Evolutionary conservation across 2,113 vertebrate species (phyloP), one percentile per base, ranked within the genome.

Genomic region (Aix galericulata): DNA sequence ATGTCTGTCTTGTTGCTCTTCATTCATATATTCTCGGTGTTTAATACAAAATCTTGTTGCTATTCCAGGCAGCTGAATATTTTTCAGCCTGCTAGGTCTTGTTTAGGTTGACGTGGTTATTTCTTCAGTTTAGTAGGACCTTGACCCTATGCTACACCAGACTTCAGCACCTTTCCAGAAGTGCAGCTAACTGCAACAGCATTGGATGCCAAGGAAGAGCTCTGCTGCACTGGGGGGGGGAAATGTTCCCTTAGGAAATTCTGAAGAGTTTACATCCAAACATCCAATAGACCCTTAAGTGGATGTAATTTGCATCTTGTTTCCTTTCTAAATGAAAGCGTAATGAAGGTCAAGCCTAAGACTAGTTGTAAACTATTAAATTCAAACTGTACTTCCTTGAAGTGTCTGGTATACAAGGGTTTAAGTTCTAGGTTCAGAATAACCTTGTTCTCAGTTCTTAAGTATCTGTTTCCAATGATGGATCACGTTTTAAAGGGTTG

Each of bases 1-100:
- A 96, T 52, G 50, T 91, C 98, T 97, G 96, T 96, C 88, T 96
- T 96, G 76, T 96, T 87, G 93, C 91, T 95, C 53, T 69, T 97
- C 73, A 31, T 96, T 96, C 59, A 17, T 74, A 67, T 40, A 16
- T 23, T 85, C 53, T 89, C 55, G 67, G 66, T 22, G 10, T 44
- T 71, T 38, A 15, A 34, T 53, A 42, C 23, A 36, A 38, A 48
- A 48, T 48, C 13, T 59, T 69, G 0, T 1, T 64, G n/a, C 63
- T 48, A 1, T 34, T 74, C 71, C 48, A 82, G 32, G 50, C 17
- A 25, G 52, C 60, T 55, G 52, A 20, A 14, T 31, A 34, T 15
- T 9, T 71, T 13, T 56, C 60, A 85, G 44, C 55, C 67, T 73
- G 17, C 34, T 50, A 13, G 34, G 32, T 36, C 67, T 27, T 16